Base-by-base conservation (phyloP, 2,113 vertebrate genomes). In the Morone chrysops region DNA sequence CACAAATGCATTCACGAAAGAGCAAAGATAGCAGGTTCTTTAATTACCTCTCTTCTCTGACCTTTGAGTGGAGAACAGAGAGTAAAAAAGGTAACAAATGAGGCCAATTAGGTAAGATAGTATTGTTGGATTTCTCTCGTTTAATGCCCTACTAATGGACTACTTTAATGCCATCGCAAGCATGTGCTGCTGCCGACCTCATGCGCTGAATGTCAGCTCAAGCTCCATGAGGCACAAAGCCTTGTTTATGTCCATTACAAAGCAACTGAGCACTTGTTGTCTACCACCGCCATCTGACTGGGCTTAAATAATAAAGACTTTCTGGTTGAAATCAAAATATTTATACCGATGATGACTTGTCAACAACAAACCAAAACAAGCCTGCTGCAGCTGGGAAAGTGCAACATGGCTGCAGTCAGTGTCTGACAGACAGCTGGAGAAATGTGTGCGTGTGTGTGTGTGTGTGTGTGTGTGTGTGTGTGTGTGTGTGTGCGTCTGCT, bases 371-470 rank as follows among this genome's bases (percentile, higher is more conserved):
- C 16, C 25, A 74, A 61, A 87, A 86, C 59, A 75, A 80, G 83
- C 22, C 40, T 72, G 53, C 48, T 63, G 70, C 75, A 86, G 78
- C 83, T 76, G 84, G 75, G 48, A 85, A 71, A 76, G 70, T 89
- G 76, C 87, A 81, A 56, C 63, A 71, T 72, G 78, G 69, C 81
- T 8, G 16, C 70, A 54, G 80, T 80, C 62, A 25, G 48, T 6
- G 53, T 83, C 75, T 82, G 78, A 87, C 83, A 89, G 84, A 85
- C 88, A 89, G 83, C 79, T 82, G 78, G 70, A 79, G 78, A 38
- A 60, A 50, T 22, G 51, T 77, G 70, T 76, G 75, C 50, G 22
- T 79, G 71, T 74, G 57, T 50, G 70, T 57, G 70, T 38, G 48
- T 38, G 47, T 51, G 47, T 68, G 65, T 48, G 65, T 60, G 70